Evolutionary conservation across 1,140 invertebrate species (phyloP).

Genomic region (Pygmarrhopalites habei): DNA sequence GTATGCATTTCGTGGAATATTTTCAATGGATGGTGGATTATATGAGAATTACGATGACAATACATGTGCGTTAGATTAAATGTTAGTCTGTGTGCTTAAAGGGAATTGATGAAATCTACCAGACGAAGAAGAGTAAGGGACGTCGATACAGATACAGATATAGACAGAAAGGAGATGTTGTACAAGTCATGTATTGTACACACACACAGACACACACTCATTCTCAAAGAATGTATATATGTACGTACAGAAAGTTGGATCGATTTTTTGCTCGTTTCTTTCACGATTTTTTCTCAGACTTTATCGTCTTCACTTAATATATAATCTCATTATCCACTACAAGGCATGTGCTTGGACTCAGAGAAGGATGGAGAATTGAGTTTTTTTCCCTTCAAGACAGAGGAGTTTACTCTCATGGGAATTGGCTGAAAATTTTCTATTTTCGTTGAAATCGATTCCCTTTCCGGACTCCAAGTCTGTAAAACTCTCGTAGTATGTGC

Average conservation of each 20-base stretch:
- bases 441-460: slow-evolving; percentile 8
- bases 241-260: slow-evolving; percentile 3
- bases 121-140: not conserved
- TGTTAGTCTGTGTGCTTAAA: too few relatives aligned
- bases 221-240: too few relatives aligned
- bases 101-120: not conserved
- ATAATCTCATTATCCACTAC: slow-evolving; percentile 25
- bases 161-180: not conserved
- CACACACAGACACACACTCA: too few relatives aligned
- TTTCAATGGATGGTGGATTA: too few relatives aligned
- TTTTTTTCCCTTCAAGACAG: too few relatives aligned
- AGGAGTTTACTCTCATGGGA: slow-evolving; percentile 4
- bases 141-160: not conserved
- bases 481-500: not conserved
- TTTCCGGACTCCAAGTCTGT: not conserved
- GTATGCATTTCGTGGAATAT: too few relatives aligned
- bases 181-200: too few relatives aligned
- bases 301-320: slow-evolving; percentile 24
- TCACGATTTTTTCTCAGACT: slow-evolving; percentile 12
- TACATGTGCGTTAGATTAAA: too few relatives aligned
- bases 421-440: slow-evolving; percentile 13
- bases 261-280: slow-evolving; percentile 22
- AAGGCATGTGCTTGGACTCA: slow-evolving; percentile 1
- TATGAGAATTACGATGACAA: too few relatives aligned
- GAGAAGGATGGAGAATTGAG: too few relatives aligned